phyloP scores from a whole-genome alignment of 1,140 invertebrate species.

The Amyelois transitella region DNA sequence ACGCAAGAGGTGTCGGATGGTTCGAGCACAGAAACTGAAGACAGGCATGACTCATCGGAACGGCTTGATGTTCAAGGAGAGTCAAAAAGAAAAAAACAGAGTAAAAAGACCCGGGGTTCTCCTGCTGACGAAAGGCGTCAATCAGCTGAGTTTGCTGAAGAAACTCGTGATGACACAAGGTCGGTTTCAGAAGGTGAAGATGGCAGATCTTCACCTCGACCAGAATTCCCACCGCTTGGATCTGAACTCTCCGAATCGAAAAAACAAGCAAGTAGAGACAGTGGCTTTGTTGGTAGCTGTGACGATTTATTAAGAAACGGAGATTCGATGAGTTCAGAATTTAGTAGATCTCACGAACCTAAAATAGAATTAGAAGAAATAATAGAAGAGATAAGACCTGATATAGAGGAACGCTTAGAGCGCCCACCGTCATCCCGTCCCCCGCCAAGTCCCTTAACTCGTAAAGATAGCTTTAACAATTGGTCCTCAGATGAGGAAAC shows the following conservation, averaged over 20 bases:
- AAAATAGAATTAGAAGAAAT: constrained; percentile 77
- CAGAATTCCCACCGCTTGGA: constrained; percentile 74
- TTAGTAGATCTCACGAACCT: constrained; percentile 66
- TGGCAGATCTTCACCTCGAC: constrained; percentile 78
- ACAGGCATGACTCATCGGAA: constrained; percentile 82
- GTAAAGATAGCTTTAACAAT: constrained; percentile 93
- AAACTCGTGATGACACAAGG: constrained; percentile 76
- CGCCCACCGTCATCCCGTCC: constrained; percentile 53
- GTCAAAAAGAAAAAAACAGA: constrained; percentile 87
- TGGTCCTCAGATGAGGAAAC: constrained; percentile 96
- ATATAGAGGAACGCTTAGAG: constrained; percentile 63
- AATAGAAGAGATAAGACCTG: constrained; percentile 70
- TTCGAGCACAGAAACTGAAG: constrained; percentile 85
- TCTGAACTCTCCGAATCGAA: constrained; percentile 74
- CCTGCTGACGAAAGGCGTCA: constrained; percentile 74
- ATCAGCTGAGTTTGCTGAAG: constrained; percentile 61
- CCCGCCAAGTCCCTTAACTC: constrained; percentile 76
- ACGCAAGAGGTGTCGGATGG: constrained; percentile 78
- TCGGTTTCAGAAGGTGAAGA: constrained; percentile 78
- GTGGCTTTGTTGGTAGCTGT: constrained; percentile 90
- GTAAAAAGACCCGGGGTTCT: constrained; percentile 77
- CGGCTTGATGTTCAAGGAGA: constrained; percentile 85
- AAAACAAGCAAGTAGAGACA: constrained; percentile 88
- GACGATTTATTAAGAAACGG: constrained; percentile 85
- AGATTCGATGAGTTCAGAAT: constrained; percentile 74